Evolutionary conservation across 2,113 vertebrate species (phyloP).

Genomic region (Centropus unirufus): DNA sequence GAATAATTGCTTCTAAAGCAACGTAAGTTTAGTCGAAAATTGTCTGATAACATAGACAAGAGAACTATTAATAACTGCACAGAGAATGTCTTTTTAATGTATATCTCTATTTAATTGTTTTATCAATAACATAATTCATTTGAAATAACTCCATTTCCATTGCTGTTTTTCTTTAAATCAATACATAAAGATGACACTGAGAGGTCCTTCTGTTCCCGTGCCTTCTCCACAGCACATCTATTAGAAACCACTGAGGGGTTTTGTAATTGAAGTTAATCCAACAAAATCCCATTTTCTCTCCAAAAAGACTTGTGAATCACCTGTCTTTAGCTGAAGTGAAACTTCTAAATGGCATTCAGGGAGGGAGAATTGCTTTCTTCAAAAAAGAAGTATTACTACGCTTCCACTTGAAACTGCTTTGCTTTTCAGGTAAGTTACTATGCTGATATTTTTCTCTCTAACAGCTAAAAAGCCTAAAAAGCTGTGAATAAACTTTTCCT

Average conservation of each 20-base stretch:
- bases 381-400: not conserved
- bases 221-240: not conserved
- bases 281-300: not conserved
- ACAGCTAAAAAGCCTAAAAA: not conserved
- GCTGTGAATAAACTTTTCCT: not conserved
- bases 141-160: not conserved
- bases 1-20: too few species aligned
- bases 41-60: not conserved
- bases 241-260: not conserved
- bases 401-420: not conserved
- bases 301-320: not conserved
- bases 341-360: not conserved
- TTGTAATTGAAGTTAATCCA: not conserved
- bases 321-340: not conserved
- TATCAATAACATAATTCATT: not conserved
- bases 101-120: not conserved
- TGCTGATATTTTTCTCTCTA: not conserved
- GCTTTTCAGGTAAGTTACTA: not conserved
- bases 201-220: not conserved
- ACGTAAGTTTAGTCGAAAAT: not conserved
- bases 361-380: not conserved
- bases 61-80: not conserved
- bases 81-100: not conserved
- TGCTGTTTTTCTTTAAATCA: not conserved
- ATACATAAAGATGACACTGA: not conserved